Conservation (phyloP, 2,888 invertebrate genomes). For the Venusia cambrica region DNA sequence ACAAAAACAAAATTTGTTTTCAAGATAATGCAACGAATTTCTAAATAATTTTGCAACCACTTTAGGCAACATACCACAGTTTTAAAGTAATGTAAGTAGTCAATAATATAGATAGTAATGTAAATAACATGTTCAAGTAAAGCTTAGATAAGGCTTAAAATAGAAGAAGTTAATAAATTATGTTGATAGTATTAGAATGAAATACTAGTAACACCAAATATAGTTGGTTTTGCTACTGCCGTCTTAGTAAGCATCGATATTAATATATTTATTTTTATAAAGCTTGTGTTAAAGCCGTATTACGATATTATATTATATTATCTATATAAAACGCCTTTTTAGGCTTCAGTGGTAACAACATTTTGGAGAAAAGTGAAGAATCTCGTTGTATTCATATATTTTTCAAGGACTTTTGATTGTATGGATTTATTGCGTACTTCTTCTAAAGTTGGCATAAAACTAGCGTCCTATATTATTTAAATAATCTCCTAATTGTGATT, state of each 20-base stretch:
- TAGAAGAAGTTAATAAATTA: slow-evolving; percentile 25
- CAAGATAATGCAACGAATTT: slow-evolving; percentile 25
- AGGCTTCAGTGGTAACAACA: slow-evolving; percentile 11
- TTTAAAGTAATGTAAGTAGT: slow-evolving; percentile 19
- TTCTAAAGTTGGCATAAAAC: too few relatives aligned
- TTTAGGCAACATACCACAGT: slow-evolving; percentile 24
- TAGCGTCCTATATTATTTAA: too few relatives aligned
- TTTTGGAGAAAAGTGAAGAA: slow-evolving; percentile 4
- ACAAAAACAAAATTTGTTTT: too few relatives aligned
- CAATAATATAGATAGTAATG: slow-evolving; percentile 29
- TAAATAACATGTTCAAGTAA: slow-evolving; percentile 34
- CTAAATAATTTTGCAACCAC: slow-evolving; percentile 12
- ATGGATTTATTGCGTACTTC: too few relatives aligned
- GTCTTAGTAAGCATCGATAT: slow-evolving; percentile 40
- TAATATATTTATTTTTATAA: slow-evolving; percentile 46
- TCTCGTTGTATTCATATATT: slow-evolving; percentile 1
- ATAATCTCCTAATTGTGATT: too few relatives aligned
- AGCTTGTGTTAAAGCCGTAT: slow-evolving; percentile 34
- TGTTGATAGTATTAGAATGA: slow-evolving; percentile 21
- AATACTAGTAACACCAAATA: slow-evolving; percentile 25
- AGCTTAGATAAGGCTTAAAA: slow-evolving; percentile 39
- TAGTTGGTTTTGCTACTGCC: slow-evolving; percentile 43
- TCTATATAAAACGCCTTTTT: slow-evolving; percentile 15
- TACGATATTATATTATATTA: slow-evolving; percentile 4
- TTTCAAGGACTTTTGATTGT: too few relatives aligned